Conservation (phyloP, 2,113 vertebrate genomes). For the Cisticola juncidis region DNA sequence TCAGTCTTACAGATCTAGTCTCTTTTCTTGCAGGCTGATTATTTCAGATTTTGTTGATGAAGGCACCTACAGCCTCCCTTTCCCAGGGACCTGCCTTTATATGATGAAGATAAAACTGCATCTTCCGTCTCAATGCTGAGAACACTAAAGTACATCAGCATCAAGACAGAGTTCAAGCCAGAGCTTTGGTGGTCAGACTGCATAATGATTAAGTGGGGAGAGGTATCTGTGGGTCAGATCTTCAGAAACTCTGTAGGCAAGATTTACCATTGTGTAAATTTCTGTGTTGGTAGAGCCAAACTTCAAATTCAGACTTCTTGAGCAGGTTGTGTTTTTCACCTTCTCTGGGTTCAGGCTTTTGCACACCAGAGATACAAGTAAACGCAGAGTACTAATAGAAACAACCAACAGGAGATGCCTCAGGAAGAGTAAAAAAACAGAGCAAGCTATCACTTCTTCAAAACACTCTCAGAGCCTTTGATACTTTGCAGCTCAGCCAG, state of each 20-base stretch:
- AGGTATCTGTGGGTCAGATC: not conserved
- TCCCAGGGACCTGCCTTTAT: not conserved
- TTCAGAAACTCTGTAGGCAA: not conserved
- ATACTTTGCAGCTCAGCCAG: not conserved
- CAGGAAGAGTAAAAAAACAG: not conserved
- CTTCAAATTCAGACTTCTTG: not conserved
- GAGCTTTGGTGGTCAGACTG: not conserved
- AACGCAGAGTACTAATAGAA: not conserved
- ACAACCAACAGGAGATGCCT: not conserved
- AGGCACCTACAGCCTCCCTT: not conserved
- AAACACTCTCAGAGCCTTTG: not conserved
- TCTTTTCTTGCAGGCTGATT: not conserved
- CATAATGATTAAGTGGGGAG: rapidly evolving
- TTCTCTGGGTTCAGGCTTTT: not conserved
- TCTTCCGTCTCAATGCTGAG: not conserved
- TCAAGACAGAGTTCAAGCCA: not conserved
- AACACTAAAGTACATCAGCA: not conserved
- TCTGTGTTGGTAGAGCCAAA: not conserved
- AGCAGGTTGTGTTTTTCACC: not conserved
- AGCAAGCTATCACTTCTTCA: not conserved
- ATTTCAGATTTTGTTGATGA: not conserved
- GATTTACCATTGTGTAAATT: not conserved
- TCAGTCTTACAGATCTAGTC: not conserved
- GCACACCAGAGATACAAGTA: not conserved
- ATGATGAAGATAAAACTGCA: not conserved